phyloP scores from a whole-genome alignment of 2,113 vertebrate genomes.

The Piprites chloris region DNA sequence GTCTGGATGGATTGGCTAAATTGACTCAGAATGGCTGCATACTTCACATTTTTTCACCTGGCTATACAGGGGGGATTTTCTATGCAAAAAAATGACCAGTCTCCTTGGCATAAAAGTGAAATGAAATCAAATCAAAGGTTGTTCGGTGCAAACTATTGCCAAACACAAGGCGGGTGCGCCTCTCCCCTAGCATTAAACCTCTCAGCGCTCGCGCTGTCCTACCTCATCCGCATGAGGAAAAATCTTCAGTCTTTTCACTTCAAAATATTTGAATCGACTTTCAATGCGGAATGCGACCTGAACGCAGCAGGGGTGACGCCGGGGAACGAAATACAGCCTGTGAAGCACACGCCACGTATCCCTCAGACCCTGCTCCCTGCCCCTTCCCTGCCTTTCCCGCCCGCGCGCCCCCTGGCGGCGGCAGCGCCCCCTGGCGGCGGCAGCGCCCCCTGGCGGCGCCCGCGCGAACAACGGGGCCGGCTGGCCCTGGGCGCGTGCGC shows the following conservation, averaged over 20 bases:
- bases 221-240: not conserved
- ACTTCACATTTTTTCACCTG: not conserved
- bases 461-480: not conserved
- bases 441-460: not conserved
- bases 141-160: not conserved
- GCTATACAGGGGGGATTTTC: not conserved
- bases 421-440: not conserved
- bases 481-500: not conserved
- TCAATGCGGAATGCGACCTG: not conserved
- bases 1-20: not conserved
- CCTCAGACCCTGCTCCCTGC: too few relatives aligned
- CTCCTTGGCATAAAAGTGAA: not conserved
- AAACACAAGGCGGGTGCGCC: fast-evolving
- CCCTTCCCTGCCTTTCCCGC: not conserved
- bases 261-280: not conserved
- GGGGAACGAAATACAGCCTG: not conserved
- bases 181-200: not conserved
- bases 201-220: not conserved
- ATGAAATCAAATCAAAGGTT: fast-evolving
- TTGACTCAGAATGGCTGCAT: fast-evolving
- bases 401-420: not conserved
- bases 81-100: not conserved
- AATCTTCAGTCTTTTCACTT: not conserved
- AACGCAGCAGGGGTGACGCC: not conserved
- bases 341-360: not conserved